These are phyloP conservation scores for Syngnathus rostellatus DNA, from an alignment of 2,797 vertebrate species.

Conservation along the genomic window DNA sequence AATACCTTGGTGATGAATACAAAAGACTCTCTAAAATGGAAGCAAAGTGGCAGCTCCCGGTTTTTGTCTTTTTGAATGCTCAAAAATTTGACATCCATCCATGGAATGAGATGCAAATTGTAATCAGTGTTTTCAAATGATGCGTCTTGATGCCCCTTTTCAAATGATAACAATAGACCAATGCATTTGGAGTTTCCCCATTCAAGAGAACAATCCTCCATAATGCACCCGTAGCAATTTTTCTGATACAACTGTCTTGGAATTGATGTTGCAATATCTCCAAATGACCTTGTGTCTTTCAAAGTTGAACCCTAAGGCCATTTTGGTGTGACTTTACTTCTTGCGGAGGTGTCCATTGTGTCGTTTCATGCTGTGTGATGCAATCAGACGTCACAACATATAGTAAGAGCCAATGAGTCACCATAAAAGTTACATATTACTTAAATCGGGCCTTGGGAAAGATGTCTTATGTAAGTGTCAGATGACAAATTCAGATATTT, in stretches of 20 bases:
- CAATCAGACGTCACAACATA: slow-evolving; percentile 28
- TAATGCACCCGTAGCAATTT: neutral
- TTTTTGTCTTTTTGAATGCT: slow-evolving; percentile 15
- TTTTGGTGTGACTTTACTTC: neutral
- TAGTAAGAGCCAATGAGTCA: slow-evolving; percentile 50
- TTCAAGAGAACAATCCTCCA: neutral
- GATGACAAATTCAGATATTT: slow-evolving; percentile 14
- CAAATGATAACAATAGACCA: neutral
- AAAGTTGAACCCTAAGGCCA: neutral
- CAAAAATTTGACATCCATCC: neutral
- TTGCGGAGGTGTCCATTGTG: neutral
- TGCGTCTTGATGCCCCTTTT: neutral
- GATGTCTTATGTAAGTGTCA: slow-evolving; percentile 38
- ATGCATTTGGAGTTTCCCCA: neutral
- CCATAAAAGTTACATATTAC: slow-evolving; percentile 32
- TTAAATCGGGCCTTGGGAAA: slow-evolving; percentile 29
- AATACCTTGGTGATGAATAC: slow-evolving; percentile 9
- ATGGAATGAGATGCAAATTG: neutral
- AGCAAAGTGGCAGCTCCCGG: slow-evolving; percentile 10
- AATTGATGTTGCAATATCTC: no score
- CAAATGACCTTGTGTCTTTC: neutral
- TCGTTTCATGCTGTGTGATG: slow-evolving; percentile 7
- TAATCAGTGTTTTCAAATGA: neutral
- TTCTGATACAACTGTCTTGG: no score
- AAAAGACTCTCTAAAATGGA: slow-evolving; percentile 6